Conservation (phyloP, 2,888 invertebrate species). For the Apomyelois bistriatella region DNA sequence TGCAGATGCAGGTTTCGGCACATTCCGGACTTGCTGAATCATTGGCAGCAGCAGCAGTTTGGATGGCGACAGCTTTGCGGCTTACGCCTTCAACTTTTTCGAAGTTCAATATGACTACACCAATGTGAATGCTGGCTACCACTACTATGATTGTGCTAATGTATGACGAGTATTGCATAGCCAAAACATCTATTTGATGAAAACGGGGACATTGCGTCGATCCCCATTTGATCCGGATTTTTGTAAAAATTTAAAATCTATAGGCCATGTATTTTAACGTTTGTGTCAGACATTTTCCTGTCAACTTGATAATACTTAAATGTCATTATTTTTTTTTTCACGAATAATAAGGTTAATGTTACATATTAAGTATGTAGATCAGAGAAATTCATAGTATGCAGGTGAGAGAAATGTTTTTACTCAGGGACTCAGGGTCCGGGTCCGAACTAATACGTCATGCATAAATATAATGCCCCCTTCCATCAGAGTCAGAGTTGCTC, state of each 20-base stretch:
- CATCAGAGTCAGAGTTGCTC: too few relatives aligned
- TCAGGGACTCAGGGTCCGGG: too few relatives aligned
- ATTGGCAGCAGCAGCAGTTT: conserved; percentile 26
- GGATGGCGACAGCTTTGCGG: conserved; percentile 21
- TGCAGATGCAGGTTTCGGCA: conserved; percentile 41
- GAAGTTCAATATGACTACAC: conserved; percentile 37
- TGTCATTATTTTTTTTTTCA: conserved; percentile 18
- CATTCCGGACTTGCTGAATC: conserved; percentile 38
- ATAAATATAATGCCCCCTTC: background rate
- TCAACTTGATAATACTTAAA: conserved; percentile 10
- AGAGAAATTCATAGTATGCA: too few relatives aligned
- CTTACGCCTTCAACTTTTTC: conserved; percentile 25
- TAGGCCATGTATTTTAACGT: conserved; percentile 31
- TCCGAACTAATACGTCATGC: too few relatives aligned
- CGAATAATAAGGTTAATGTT: background rate
- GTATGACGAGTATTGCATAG: conserved; percentile 45
- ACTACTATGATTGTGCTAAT: conserved; percentile 41
- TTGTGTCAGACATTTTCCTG: conserved; percentile 10
- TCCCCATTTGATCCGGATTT: conserved; percentile 36
- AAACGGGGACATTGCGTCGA: conserved; percentile 41
- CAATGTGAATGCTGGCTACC: conserved; percentile 46
- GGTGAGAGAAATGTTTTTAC: too few relatives aligned
- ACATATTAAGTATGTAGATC: too few relatives aligned
- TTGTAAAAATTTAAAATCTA: conserved; percentile 25
- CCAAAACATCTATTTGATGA: conserved; percentile 29